phyloP scores from a whole-genome alignment of 2,888 invertebrate genomes.

The Platycheirus rosarum region DNA sequence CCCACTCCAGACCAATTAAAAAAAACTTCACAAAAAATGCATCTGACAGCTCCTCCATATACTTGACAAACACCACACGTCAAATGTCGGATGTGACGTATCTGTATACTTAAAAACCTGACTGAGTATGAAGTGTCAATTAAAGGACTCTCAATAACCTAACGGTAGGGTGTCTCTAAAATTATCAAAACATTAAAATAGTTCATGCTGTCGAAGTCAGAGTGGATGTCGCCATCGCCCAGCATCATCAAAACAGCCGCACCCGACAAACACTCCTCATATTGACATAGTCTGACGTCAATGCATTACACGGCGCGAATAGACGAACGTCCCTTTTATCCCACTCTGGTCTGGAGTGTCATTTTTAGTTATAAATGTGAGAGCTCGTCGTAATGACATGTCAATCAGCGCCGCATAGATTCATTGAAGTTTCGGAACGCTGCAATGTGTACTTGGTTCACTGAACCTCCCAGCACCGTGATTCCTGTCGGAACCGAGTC shows the following conservation, averaged over 20 bases:
- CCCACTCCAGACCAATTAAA: conserved; percentile 36
- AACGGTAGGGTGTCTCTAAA: conserved; percentile 52
- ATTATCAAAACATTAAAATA: conserved; percentile 59
- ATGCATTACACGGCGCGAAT: conserved; percentile 1
- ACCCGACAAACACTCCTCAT: conserved; percentile 37
- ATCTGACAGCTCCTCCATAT: conserved; percentile 38
- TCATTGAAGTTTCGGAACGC: conserved; percentile 57
- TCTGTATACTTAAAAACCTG: neutral
- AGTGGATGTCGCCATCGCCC: conserved; percentile 26
- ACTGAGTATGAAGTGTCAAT: conserved; percentile 51
- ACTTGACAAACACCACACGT: conserved; percentile 42
- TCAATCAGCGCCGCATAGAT: conserved; percentile 62
- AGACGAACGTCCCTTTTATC: neutral
- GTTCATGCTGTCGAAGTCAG: conserved; percentile 34
- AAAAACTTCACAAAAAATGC: conserved; percentile 10
- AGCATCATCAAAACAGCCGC: conserved; percentile 48
- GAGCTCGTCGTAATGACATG: conserved; percentile 61
- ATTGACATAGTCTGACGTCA: conserved; percentile 64
- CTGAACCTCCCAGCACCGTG: conserved; percentile 55
- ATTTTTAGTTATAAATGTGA: conserved; percentile 17
- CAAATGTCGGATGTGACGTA: neutral
- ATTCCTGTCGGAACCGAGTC: conserved; percentile 62
- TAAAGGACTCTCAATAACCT: conserved; percentile 49
- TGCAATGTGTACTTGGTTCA: conserved; percentile 50
- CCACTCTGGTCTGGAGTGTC: conserved; percentile 22